A percentile compares a stretch with the other conserved stretches of the same genome.
Conservation (phyloP, 2,888 invertebrate species). For the Agrochola lota region DNA sequence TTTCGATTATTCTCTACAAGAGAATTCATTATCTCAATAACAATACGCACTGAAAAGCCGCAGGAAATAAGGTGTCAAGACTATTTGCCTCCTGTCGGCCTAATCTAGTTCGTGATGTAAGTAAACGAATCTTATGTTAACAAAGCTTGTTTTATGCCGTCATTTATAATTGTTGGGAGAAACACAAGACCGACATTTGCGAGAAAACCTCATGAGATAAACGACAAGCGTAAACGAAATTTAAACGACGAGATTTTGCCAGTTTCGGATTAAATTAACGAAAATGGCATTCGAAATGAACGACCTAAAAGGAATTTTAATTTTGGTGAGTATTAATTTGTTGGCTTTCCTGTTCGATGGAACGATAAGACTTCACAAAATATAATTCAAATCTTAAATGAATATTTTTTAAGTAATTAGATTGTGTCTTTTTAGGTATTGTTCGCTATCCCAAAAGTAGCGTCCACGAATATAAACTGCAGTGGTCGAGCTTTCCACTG, state of each 20-base stretch:
- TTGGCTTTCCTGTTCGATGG: not conserved
- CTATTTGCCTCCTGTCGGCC: slow-evolving; percentile 83
- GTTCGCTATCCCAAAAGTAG: slow-evolving; percentile 70
- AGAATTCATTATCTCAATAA: slow-evolving; percentile 45
- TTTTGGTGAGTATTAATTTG: slow-evolving; percentile 75
- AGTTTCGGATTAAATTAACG: slow-evolving; percentile 54
- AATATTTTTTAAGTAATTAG: not conserved
- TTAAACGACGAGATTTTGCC: slow-evolving; percentile 73
- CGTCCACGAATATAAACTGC: slow-evolving; percentile 82
- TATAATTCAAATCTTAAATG: not conserved
- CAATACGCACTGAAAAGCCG: slow-evolving; percentile 66
- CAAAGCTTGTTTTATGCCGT: slow-evolving; percentile 75
- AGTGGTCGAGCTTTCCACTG: slow-evolving; percentile 87
- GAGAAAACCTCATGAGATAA: slow-evolving; percentile 78
- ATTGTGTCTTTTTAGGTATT: slow-evolving; percentile 76
- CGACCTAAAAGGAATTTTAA: slow-evolving; percentile 74
- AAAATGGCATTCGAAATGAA: slow-evolving; percentile 79
- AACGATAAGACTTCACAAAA: not conserved
- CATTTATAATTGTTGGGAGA: slow-evolving; percentile 78
- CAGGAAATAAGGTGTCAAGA: slow-evolving; percentile 86
- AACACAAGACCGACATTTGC: slow-evolving; percentile 75
- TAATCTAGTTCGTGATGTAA: slow-evolving; percentile 81
- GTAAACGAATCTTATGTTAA: slow-evolving; percentile 82
- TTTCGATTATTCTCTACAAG: slow-evolving; percentile 4
- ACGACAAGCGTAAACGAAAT: slow-evolving; percentile 75